Base-by-base conservation (phyloP, 1,140 invertebrate species). In the Himalopsyche phryganea region DNA sequence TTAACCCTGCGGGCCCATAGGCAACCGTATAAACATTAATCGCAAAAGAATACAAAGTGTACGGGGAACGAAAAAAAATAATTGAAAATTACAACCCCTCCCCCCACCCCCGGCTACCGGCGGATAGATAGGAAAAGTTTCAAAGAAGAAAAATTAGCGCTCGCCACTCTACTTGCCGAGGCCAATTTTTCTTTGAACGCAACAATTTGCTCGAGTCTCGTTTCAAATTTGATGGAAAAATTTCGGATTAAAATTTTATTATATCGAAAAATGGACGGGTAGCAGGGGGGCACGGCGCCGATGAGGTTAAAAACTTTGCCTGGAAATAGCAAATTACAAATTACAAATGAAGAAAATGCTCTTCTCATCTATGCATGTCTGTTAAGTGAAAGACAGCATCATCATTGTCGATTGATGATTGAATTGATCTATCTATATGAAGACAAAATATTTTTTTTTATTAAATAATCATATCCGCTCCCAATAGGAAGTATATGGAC, bases 161-260 rank as follows among this genome's bases (percentile, higher is more conserved):
- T 56, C 45, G 48, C 53, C 52, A 35, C 23, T 28, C 53, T 52
- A 35, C 23, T 28, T 28, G 3, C 28, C n/a, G 32, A 14, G 38
- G 14, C 45, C 53, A 41, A 55, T 55, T 56, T 59, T 50, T 63
- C 61, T 60, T 60, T 63, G 61, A 63, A 60, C 51, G 40, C 57
- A 60, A 63, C 57, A 63, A 63, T 58, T 63, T 63, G 47, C 61
- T 40, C n/a, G n/a, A 59, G 61, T 49, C 61, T 63, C 61, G 48
- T 60, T 63, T 56, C 61, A 63, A 63, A 63, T 63, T 63, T 63
- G 61, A 63, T 63, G 61, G 61, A 63, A 63, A 63, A 63, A 56
- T 56, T 60, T 59, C 56, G 61, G 61, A 63, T 63, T 63, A 63
- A 63, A 63, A 63, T 63, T 63, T 63, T 63, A 63, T 63, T 63